Evolutionary conservation across 2,888 invertebrate genomes (phyloP).

Genomic region (Heliconius cydno): DNA sequence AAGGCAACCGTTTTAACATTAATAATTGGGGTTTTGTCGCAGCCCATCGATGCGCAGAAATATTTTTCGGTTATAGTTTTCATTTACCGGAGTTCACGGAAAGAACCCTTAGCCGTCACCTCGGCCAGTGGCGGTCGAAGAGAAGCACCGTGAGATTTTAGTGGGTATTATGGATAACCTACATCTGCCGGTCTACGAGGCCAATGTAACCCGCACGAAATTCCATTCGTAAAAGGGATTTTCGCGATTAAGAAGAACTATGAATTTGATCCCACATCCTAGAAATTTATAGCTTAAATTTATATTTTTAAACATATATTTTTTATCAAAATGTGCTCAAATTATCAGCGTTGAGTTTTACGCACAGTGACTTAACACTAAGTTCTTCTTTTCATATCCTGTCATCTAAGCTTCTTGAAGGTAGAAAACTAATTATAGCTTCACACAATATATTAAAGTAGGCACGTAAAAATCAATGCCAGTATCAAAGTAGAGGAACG

Average conservation of each 20-base stretch:
- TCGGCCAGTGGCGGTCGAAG: background rate
- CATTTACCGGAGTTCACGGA: too few species aligned
- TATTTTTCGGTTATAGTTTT: too few species aligned
- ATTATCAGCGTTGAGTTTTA: background rate
- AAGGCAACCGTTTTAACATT: background rate
- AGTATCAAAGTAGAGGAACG: constrained; percentile 3
- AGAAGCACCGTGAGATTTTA: background rate
- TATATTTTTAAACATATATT: background rate
- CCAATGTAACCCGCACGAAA: too few species aligned
- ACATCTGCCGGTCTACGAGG: background rate
- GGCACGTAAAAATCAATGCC: background rate
- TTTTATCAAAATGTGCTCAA: background rate
- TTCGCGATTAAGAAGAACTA: too few species aligned
- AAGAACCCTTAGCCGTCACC: too few species aligned
- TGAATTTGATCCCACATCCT: too few species aligned
- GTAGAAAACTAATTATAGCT: background rate
- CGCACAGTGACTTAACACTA: too few species aligned
- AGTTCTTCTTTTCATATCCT: too few species aligned
- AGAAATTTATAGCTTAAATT: background rate
- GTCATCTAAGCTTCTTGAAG: background rate
- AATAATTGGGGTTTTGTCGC: background rate
- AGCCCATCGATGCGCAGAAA: background rate
- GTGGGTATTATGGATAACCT: too few species aligned
- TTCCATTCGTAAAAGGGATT: too few species aligned
- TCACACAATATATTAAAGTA: background rate